Evolutionary conservation across 1,140 invertebrate species (phyloP), one percentile per base, ranked within the genome.

Genomic region (Drosophila paulistorum): DNA sequence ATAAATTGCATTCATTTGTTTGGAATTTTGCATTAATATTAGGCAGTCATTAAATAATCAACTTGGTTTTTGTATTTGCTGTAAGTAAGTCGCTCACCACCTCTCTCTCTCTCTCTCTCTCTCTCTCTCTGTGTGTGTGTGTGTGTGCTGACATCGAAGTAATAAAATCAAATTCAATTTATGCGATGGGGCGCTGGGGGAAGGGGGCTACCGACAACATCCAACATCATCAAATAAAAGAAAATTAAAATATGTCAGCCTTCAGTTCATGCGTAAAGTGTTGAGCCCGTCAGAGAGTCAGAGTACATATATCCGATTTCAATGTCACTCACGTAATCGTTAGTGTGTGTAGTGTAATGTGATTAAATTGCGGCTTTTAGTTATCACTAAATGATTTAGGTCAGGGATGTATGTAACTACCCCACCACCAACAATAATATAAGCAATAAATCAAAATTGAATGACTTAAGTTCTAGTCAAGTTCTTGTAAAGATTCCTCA

Each of bases 301-400:
- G 10, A 48, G 2, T 48, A 48, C 59, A 55, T 67, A 69, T 68
- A 82, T 78, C 51, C 69, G 17, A 72, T 75, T 82, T 86, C 75
- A 85, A 86, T 85, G 82, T 82, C 82, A 68, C 74, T 81, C 82
- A 86, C 82, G 81, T 85, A 86, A 67, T 76, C 65, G 74, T 45
- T 64, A n/a, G n/a, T n/a, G n/a, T n/a, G n/a, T 7, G 33, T 60
- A 57, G 42, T 61, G 72, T 68, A 70, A 69, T 67, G 64, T 54
- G 41, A 61, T 23, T 73, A 54, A 68, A 51, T 48, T 64, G 67
- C 67, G 82, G 78, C 75, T 69, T 66, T 55, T 42, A 64, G 67
- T 63, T 61, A 79, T 65, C 71, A 69, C 23, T 23, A 48, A 30
- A 54, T 37, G 57, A 64, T 55, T 68, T 63, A 71, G 81, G 78